These are phyloP conservation scores for Mastigias papua DNA, from an alignment of 30 jellyfish, hydroid and myxozoan genomes.

Conservation along the genomic window DNA sequence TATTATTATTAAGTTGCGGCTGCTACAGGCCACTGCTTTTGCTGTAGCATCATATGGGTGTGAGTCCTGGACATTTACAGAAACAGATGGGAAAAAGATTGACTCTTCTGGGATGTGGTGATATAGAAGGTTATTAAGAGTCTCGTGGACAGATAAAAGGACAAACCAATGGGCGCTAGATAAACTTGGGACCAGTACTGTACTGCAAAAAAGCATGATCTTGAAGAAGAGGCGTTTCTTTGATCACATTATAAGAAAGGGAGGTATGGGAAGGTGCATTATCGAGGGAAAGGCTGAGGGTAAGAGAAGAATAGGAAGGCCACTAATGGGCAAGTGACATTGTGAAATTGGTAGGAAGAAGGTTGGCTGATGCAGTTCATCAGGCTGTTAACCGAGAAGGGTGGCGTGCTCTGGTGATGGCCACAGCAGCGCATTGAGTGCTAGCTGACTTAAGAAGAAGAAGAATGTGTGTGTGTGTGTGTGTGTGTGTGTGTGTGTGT, in stretches of 20 bases:
- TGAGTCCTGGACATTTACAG: slow-evolving; percentile 7
- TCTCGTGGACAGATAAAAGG: slow-evolving; percentile 5
- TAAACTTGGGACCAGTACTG: slow-evolving; percentile 18
- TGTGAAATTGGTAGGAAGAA: slow-evolving; percentile 45
- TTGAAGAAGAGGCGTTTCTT: slow-evolving; percentile 20
- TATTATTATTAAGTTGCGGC: neutral
- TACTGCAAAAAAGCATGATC: slow-evolving; percentile 20
- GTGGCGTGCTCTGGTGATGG: slow-evolving; percentile 49
- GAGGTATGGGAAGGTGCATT: slow-evolving; percentile 51
- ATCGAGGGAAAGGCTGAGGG: slow-evolving; percentile 55
- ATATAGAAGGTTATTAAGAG: neutral
- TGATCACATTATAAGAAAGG: slow-evolving; percentile 43
- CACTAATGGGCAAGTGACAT: slow-evolving; percentile 48
- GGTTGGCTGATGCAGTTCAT: slow-evolving; percentile 45
- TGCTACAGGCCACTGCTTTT: neutral
- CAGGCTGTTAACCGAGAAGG: slow-evolving; percentile 43
- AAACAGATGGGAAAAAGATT: neutral
- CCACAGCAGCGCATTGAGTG: slow-evolving; percentile 45
- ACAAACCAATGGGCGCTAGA: neutral
- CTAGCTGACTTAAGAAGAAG: slow-evolving; percentile 26
- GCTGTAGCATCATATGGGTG: slow-evolving; percentile 9
- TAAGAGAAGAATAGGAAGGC: slow-evolving; percentile 44
- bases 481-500: too few relatives aligned
- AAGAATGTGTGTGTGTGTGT: too few relatives aligned
- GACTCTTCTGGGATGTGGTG: slow-evolving; percentile 3